Evolutionary conservation across 2,797 vertebrate genomes (phyloP).

Genomic region (Cygnus olor): DNA sequence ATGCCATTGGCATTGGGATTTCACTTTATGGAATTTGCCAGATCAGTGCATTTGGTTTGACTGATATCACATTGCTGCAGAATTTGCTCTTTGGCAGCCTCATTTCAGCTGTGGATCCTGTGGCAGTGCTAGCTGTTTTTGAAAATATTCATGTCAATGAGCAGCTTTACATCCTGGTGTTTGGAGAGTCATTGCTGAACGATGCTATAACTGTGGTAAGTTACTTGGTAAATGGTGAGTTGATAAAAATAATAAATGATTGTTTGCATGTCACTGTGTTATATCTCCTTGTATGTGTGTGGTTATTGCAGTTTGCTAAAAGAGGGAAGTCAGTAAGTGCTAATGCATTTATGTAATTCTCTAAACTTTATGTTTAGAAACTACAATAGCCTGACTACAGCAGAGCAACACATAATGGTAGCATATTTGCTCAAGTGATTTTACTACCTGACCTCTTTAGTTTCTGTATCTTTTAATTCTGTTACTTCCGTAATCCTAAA

Average conservation of each 20-base stretch:
- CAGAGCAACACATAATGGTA: neutral
- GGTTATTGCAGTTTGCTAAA: neutral
- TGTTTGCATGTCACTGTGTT: neutral
- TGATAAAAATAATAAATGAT: neutral
- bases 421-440: neutral
- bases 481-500: neutral
- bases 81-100: conserved; percentile 93
- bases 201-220: conserved; percentile 98
- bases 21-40: conserved; percentile 94
- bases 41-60: conserved; percentile 89
- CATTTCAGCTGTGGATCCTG: conserved; percentile 95
- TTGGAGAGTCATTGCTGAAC: conserved; percentile 94
- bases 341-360: neutral
- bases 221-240: neutral
- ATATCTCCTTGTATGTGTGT: neutral
- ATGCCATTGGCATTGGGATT: conserved; percentile 92
- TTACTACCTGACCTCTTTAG: neutral
- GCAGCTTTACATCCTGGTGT: conserved; percentile 95
- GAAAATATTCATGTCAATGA: conserved; percentile 96
- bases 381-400: fast-evolving
- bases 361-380: neutral
- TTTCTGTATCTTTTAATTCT: neutral
- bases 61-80: conserved; percentile 94
- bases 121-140: conserved; percentile 93
- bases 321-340: neutral